Evolutionary conservation across 2,797 vertebrate species (phyloP).

Genomic region (Sus cebifrons): DNA sequence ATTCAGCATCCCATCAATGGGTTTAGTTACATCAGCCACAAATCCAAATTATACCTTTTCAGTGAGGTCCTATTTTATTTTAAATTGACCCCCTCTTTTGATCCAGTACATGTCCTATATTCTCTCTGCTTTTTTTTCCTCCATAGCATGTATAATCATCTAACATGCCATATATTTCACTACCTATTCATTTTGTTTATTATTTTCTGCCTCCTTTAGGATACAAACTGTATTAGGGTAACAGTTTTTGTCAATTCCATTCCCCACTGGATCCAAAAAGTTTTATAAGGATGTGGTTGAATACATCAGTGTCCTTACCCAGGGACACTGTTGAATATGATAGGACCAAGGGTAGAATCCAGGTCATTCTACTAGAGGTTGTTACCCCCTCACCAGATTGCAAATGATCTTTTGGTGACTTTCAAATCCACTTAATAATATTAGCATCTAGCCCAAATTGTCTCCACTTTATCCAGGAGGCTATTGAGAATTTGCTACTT

Average conservation of each 20-base stretch:
- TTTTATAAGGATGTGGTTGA: not conserved
- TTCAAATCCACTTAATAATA: not conserved
- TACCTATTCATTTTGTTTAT: not conserved
- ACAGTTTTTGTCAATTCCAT: not conserved
- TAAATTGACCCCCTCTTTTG: not conserved
- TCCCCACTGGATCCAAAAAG: not conserved
- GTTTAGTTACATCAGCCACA: not conserved
- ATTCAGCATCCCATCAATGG: not conserved
- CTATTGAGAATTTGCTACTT: not conserved
- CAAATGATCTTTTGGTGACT: not conserved
- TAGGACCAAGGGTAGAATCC: not conserved
- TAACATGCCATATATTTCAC: not conserved
- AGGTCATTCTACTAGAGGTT: not conserved
- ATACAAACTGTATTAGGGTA: not conserved
- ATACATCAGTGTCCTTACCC: not conserved
- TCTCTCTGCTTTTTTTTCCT: not conserved
- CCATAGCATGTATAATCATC: not conserved
- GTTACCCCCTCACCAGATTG: not conserved
- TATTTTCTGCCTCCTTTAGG: constrained; percentile 30
- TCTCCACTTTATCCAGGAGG: constrained; percentile 42
- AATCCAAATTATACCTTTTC: not conserved
- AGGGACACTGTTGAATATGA: not conserved
- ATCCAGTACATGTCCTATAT: not conserved
- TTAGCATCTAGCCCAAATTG: not conserved
- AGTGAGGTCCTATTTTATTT: not conserved